These are phyloP conservation scores for Craterocephalus amniculus DNA, from an alignment of 2,797 vertebrate genomes.

Conservation along the genomic window DNA sequence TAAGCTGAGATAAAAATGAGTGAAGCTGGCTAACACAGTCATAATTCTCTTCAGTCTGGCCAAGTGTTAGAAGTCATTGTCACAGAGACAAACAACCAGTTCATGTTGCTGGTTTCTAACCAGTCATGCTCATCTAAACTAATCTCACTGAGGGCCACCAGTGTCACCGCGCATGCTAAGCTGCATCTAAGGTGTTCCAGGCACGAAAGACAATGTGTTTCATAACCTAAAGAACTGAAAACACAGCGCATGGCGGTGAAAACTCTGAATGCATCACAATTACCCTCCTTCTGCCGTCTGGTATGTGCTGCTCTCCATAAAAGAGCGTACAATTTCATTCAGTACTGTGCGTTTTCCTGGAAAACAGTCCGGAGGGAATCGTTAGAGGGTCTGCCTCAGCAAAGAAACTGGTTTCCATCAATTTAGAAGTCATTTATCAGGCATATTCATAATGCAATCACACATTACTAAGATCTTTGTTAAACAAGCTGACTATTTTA, in stretches of 20 bases:
- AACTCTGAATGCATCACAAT: constrained; percentile 66
- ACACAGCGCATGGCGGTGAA: constrained; percentile 34
- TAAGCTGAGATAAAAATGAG: constrained; percentile 35
- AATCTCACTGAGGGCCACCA: constrained; percentile 48
- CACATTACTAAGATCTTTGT: background rate
- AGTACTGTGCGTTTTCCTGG: constrained; percentile 39
- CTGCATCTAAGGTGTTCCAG: constrained; percentile 61
- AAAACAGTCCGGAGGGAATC: constrained; percentile 56
- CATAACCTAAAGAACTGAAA: constrained; percentile 55
- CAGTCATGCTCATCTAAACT: constrained; percentile 61
- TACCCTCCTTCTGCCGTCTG: constrained; percentile 53
- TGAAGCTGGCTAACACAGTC: constrained; percentile 29
- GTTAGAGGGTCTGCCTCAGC: constrained; percentile 38
- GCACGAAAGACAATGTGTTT: constrained; percentile 41
- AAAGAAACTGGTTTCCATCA: constrained; percentile 32
- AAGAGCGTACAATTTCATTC: constrained; percentile 52
- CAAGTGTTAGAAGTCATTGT: constrained; percentile 52
- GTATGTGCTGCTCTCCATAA: constrained; percentile 44
- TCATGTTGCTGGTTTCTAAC: constrained; percentile 56
- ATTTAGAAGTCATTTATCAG: constrained; percentile 45
- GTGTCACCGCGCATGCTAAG: constrained; percentile 54
- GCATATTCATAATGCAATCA: constrained; percentile 24
- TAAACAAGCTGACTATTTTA: background rate
- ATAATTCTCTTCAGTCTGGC: constrained; percentile 49
- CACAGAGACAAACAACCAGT: constrained; percentile 40